Evolutionary conservation across 2,113 vertebrate species (phyloP).

Genomic region (Corynorhinus townsendii): DNA sequence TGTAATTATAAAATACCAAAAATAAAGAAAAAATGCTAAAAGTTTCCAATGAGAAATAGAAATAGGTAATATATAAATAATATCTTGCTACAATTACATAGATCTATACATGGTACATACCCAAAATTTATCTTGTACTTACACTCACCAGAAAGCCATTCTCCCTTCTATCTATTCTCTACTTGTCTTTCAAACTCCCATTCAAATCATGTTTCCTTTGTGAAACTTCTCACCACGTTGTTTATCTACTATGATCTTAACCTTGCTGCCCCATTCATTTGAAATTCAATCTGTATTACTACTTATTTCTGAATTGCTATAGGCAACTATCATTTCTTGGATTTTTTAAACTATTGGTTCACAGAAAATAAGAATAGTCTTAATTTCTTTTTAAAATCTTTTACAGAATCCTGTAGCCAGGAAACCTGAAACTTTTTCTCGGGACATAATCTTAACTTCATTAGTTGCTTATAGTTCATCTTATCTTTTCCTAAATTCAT

Average conservation of each 20-base stretch:
- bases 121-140: not conserved
- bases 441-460: not conserved
- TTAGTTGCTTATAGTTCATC: not conserved
- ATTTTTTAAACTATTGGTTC: not conserved
- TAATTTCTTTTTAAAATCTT: not conserved
- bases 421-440: not conserved
- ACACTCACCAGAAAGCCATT: not conserved
- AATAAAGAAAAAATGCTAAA: not conserved
- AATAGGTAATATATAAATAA: not conserved
- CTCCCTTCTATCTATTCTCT: not conserved
- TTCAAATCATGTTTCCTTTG: not conserved
- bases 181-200: not conserved
- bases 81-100: not conserved
- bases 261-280: not conserved
- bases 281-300: not conserved
- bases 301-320: not conserved
- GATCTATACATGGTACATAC: not conserved
- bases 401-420: not conserved
- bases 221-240: not conserved
- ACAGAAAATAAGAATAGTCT: not conserved
- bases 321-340: not conserved
- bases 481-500: constrained; percentile 13
- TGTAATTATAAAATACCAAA: not conserved
- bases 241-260: not conserved
- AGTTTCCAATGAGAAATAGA: not conserved